Evolutionary conservation across 2,888 invertebrate species (phyloP), one percentile per base, ranked within the genome.

Genomic region (Apodemia mormo): DNA sequence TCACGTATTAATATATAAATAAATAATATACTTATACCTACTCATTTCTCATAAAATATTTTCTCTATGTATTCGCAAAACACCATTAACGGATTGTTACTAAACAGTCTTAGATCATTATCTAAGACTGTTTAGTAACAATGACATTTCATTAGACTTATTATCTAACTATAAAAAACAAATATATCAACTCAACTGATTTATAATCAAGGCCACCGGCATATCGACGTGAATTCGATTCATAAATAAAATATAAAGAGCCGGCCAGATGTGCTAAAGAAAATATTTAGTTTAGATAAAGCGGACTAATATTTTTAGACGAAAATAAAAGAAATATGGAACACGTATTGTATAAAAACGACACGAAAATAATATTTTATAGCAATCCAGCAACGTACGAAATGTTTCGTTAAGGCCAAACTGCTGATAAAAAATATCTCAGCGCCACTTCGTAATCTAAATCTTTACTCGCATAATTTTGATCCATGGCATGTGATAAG

Each of bases 181-280:
- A 72, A 75, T 75, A 77, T 78, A 78, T 78, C 76, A 76, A 76
- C 77, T 74, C 76, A 74, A 76, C 76, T 78, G 76, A 77, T 78
- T 77, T 74, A 77, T 76, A 81, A 78, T 79, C 82, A 83, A 85
- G 83, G 84, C 78, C 78, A 79, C 71, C 72, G 76, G 77, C 79
- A 77, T 78, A 79, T 78, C 78, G 77, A 78, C 81, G 77, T 76
- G 77, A 76, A 76, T 75, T 71, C 74, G 76, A 78, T 81, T 82
- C 81, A 83, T 85, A 85, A 84, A 87, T 86, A 85, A 85, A 83
- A 84, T 82, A 80, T 81, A 72, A 77, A 78, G 78, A 75, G 76
- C 75, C 80, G 76, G 76, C 81, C 83, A 83, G 80, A 82, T 82
- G 82, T 79, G 81, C 76, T 76, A 76, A 75, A 75, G 74, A 78